phyloP scores from a whole-genome alignment of 2,888 invertebrate species.

The Lamellibrachia columna region DNA sequence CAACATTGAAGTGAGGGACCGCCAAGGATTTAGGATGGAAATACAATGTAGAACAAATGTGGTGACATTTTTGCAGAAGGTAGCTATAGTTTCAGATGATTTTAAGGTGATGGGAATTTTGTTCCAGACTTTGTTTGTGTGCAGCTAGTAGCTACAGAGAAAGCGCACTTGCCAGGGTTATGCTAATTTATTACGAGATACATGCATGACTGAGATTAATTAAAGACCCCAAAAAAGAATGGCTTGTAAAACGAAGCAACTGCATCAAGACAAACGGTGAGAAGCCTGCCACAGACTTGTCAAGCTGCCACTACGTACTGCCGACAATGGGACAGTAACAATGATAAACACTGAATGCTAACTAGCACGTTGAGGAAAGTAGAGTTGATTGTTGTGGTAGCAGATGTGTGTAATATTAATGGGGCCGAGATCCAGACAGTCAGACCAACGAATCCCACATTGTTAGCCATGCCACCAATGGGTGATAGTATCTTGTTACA shows the following conservation, averaged over 20 bases:
- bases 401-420: background rate
- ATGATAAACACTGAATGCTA: background rate
- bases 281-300: background rate
- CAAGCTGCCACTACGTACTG: background rate
- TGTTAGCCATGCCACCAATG: background rate
- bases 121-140: no score
- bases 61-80: no score
- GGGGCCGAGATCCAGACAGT: background rate
- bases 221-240: background rate
- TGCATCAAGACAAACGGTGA: background rate
- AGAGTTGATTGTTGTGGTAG: background rate
- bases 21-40: no score
- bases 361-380: background rate
- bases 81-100: no score
- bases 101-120: no score
- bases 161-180: no score
- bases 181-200: no score
- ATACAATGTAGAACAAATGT: no score
- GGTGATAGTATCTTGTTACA: background rate
- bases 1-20: no score
- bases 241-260: background rate
- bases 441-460: background rate
- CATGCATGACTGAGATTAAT: no score
- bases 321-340: background rate
- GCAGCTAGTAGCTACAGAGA: no score